Evolutionary conservation across 2,797 vertebrate species (phyloP).

Genomic region (Poeciliopsis infans): DNA sequence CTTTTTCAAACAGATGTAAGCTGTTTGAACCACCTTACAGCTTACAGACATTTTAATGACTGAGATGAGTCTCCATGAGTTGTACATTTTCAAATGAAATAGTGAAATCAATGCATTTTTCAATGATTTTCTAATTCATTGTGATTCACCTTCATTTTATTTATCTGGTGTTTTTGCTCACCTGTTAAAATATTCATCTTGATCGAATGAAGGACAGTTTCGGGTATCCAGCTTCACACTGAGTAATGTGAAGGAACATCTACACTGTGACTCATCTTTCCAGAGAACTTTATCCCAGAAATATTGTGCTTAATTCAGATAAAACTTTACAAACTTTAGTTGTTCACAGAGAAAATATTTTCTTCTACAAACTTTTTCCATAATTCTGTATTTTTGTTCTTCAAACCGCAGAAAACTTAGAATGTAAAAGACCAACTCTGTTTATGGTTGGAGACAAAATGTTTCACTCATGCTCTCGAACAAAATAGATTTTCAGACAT

Average conservation of each 20-base stretch:
- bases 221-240: constrained; percentile 43
- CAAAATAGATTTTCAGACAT: neutral
- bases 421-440: neutral
- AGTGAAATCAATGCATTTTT: neutral
- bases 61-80: neutral
- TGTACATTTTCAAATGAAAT: neutral
- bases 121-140: neutral
- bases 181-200: neutral
- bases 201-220: neutral
- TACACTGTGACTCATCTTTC: too few relatives aligned
- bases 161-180: neutral
- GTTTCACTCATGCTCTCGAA: neutral
- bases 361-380: neutral
- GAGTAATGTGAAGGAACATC: too few relatives aligned
- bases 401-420: neutral
- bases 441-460: neutral
- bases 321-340: too few relatives aligned
- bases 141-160: neutral
- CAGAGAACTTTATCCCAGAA: too few relatives aligned
- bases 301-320: too few relatives aligned
- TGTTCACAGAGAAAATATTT: too few relatives aligned
- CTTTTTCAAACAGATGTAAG: neutral
- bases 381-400: neutral
- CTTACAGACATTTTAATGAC: neutral
- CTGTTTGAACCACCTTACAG: too few relatives aligned